Percentiles rank a stretch among this genome's conserved stretches.
phyloP scores from a whole-genome alignment of 2,888 invertebrate species.

The Tubulanus polymorphus region DNA sequence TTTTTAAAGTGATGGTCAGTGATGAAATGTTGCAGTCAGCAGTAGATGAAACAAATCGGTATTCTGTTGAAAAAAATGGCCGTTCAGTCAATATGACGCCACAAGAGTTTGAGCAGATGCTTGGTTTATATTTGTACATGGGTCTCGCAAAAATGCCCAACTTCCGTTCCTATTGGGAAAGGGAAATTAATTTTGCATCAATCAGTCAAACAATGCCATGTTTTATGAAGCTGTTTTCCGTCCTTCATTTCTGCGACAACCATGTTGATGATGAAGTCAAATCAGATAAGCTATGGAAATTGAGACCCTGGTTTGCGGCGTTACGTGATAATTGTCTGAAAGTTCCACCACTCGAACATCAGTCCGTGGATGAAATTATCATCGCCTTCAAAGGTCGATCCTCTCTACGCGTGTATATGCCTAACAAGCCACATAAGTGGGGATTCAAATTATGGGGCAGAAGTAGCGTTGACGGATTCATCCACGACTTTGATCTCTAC shows the following conservation, averaged over 20 bases:
- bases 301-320: conserved; percentile 13
- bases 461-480: not conserved
- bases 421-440: conserved; percentile 19
- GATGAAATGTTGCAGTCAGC: not conserved
- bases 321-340: conserved; percentile 16
- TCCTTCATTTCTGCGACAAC: conserved; percentile 18
- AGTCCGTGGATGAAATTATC: conserved; percentile 33
- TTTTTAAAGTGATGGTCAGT: no score
- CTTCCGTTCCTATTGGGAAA: conserved; percentile 14
- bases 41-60: conserved; percentile 7
- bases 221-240: conserved; percentile 11
- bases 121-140: conserved; percentile 20
- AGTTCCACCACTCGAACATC: conserved; percentile 29
- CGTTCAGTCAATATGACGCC: not conserved
- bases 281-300: conserved; percentile 17
- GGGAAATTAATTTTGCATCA: conserved; percentile 8
- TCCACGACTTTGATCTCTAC: conserved; percentile 16
- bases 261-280: not conserved
- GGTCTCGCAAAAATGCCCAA: conserved; percentile 13
- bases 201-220: conserved; percentile 16
- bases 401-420: conserved; percentile 18
- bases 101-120: conserved; percentile 13
- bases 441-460: conserved; percentile 20
- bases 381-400: conserved; percentile 33
- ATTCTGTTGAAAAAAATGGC: conserved; percentile 10